Conservation (phyloP, 2,797 vertebrate genomes). For the Enteromius afrohamiltoni region DNA sequence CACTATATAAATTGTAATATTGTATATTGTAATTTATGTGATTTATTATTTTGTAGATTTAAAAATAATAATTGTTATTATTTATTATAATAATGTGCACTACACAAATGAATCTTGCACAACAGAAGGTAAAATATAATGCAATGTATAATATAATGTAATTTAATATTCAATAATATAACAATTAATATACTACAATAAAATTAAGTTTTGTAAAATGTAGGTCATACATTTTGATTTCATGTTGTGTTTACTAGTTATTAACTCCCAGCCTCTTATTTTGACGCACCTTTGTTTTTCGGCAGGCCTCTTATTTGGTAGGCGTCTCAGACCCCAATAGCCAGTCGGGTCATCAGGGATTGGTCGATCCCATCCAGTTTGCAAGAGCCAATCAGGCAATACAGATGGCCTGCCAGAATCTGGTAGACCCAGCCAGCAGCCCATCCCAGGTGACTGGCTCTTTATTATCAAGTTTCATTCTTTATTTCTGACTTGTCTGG, state of each 20-base stretch:
- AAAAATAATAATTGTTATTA: not conserved
- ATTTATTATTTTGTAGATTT: not conserved
- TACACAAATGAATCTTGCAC: not conserved
- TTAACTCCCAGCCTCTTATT: not conserved
- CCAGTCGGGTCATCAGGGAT: slow-evolving; percentile 96
- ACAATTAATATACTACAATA: not conserved
- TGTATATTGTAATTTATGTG: not conserved
- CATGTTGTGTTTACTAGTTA: not conserved
- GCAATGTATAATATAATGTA: not conserved
- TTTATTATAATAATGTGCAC: not conserved
- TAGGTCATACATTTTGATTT: not conserved
- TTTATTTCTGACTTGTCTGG: not conserved
- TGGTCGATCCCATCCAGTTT: slow-evolving; percentile 98
- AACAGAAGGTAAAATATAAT: not conserved
- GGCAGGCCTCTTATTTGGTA: slow-evolving; percentile 93
- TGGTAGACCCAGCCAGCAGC: slow-evolving; percentile 95
- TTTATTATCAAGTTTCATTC: not conserved
- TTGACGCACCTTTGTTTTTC: not conserved
- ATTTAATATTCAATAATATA: not conserved
- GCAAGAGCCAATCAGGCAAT: slow-evolving; percentile 96
- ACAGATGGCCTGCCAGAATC: slow-evolving; percentile 97
- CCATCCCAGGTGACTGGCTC: slow-evolving; percentile 89
- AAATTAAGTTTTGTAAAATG: not conserved
- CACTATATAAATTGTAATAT: too few relatives aligned
- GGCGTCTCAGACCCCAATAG: slow-evolving; percentile 98